Evolutionary conservation across 1,140 invertebrate genomes (phyloP), one percentile per base, ranked within the genome.

Genomic region (Spodoptera litura): DNA sequence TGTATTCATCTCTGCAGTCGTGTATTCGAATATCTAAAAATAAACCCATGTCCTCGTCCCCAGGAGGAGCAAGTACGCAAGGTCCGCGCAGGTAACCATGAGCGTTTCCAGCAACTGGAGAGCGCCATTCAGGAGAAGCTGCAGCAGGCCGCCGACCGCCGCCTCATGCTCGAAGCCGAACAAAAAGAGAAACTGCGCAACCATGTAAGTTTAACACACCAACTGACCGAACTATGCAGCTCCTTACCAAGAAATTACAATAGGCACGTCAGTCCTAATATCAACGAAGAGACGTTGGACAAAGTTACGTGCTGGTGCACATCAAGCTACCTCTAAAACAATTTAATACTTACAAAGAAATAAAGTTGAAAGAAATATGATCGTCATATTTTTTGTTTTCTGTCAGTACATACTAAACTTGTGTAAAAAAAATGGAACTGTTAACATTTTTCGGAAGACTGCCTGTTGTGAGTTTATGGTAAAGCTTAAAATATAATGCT

Each of bases 161-260:
- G 97, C 58, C 95, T 96, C 79, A 95, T 95, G 82, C 92, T 96
- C 61, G 96, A 97, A 88, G 96, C 96, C 78, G 96, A 97, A 88
- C 96, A 97, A 86, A 95, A 96, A 85, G 96, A 97, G 89, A 97
- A 97, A 87, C 95, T 97, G 62, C 96, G 96, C 81, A 97, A 96
- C 92, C 96, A 97, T 87, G 97, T 97, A 92, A 96, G 96, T 97
- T 79, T 4, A 10, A 1, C 62, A 51, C 2, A 12, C 49, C 52
- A 13, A 55, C 52, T 10, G 10, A 25, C 20, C 10, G 15, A 9
- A 27, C 58, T 31, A 31, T 10, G 15, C 52, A 4, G 12, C 52
- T n/a, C 6, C 12, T 55, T 15, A 55, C 52, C 15, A n/a, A 15
- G 12, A 13, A 55, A 2, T 15, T 55, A 5, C 6, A 55, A 55